These are phyloP conservation scores for Crocodylus rhombifer DNA, from an alignment of 2,797 vertebrate species.

Conservation along the genomic window DNA sequence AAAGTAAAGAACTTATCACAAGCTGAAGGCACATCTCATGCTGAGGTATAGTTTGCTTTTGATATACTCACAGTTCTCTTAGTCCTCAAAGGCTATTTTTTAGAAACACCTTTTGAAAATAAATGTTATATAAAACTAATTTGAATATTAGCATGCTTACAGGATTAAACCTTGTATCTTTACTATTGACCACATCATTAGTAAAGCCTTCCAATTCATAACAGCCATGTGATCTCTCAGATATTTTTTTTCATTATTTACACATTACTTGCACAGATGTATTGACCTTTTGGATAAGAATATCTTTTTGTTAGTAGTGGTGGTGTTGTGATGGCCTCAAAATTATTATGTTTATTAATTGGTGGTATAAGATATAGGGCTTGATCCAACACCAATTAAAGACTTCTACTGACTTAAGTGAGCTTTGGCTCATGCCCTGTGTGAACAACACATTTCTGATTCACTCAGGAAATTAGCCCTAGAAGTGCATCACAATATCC, in stretches of 20 bases:
- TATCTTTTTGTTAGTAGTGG: not conserved
- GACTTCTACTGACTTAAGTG: not conserved
- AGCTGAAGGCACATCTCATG: not conserved
- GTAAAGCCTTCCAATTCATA: not conserved
- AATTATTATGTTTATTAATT: not conserved
- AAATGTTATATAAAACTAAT: not conserved
- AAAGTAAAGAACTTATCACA: not conserved
- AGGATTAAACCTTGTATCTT: not conserved
- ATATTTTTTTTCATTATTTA: not conserved
- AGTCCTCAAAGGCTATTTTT: slow-evolving; percentile 5
- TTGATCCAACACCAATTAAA: not conserved
- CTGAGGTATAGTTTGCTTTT: not conserved
- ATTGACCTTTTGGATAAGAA: not conserved
- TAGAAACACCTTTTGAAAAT: not conserved
- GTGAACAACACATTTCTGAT: not conserved
- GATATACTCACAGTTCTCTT: not conserved
- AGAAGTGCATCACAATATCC: not conserved
- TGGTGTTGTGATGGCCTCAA: not conserved
- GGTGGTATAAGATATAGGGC: not conserved
- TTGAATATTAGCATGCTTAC: not conserved
- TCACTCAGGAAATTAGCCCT: slow-evolving; percentile 35
- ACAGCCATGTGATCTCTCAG: not conserved
- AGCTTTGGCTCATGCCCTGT: not conserved
- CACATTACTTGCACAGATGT: not conserved
- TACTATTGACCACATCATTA: not conserved